Evolutionary conservation across 2,888 invertebrate species (phyloP), one percentile per base, ranked within the genome.

Genomic region (Hirtodrosophila cameraria): DNA sequence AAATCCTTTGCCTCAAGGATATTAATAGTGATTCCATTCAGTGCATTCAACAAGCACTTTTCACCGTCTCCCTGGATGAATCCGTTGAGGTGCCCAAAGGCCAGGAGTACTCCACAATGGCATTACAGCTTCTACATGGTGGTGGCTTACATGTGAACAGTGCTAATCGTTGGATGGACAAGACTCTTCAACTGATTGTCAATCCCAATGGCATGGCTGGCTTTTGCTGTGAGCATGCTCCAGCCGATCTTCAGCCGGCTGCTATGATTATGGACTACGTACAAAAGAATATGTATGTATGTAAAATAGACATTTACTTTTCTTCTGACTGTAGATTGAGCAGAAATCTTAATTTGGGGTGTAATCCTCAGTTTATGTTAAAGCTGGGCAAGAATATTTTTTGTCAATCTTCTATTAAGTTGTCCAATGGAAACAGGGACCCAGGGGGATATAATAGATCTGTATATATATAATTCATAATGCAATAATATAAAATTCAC

Each of bases 101-200:
- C 27, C 57, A 89, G 33, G 89, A 91, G 18, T 90, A 91, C 62
- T 89, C 90, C 35, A 80, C 93, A 15, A 93, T 94, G 46, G 94
- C 93, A 16, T 91, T 93, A 2, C 95, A 96, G 88, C 93, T 95
- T 68, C 93, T 98, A 66, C 97, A 97, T 89, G 98, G 98, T 9
- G 94, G 94, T 1, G 97, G 96, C 12, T 92, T 94, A 13, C 75
- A 87, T 1, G 88, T 90, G 48, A 97, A 97, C 91, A 94, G 95
- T 11, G 94, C 93, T 35, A 99, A 99, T 91, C 93, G 98, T 15
- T 99, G 98, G 98, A 97, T 95, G 91, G 98, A 99, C 90, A 99
- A 99, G 92, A 97, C 97, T 0, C 92, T 99, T 64, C 91, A 97
- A 95, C 95, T 96, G 87, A 93, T 97, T 64, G 93, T 97, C 35